phyloP scores from a whole-genome alignment of 2,797 vertebrate species.

The Leptatherina wallacei region DNA sequence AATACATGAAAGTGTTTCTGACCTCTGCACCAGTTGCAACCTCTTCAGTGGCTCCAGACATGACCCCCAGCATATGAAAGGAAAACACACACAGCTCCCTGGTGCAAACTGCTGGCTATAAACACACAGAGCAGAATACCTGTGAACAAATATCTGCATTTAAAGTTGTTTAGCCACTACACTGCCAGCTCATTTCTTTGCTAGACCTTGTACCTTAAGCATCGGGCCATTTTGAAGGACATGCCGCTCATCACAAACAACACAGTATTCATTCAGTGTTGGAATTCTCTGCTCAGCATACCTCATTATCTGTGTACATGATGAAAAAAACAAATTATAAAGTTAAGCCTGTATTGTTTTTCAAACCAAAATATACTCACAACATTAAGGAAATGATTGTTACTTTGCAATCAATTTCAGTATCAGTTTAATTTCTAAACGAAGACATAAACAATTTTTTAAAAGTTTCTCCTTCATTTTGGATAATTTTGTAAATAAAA shows the following conservation, averaged over 20 bases:
- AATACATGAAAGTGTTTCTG: constrained; percentile 8
- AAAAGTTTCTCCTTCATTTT: background rate
- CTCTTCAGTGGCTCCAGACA: constrained; percentile 92
- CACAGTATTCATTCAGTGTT: constrained; percentile 94
- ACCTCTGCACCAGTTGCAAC: constrained; percentile 96
- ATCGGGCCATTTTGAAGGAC: constrained; percentile 96
- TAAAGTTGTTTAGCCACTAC: background rate
- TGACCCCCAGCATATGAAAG: constrained; percentile 91
- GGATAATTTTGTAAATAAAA: background rate
- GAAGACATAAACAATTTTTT: background rate
- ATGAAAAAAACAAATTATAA: constrained; percentile 20
- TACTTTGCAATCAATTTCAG: background rate
- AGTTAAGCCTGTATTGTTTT: background rate
- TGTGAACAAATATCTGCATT: background rate
- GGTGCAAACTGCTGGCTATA: constrained; percentile 93
- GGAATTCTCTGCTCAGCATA: constrained; percentile 95
- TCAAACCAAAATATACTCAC: background rate
- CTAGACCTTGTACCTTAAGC: constrained; percentile 88
- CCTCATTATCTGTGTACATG: constrained; percentile 89
- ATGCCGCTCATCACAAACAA: constrained; percentile 95
- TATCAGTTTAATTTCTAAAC: background rate
- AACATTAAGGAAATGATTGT: background rate
- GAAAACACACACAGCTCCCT: constrained; percentile 95
- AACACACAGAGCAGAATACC: constrained; percentile 30
- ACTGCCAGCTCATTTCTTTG: background rate